Base-by-base conservation (phyloP, 2,888 invertebrate species). In the Odontocolon sp. region DNA sequence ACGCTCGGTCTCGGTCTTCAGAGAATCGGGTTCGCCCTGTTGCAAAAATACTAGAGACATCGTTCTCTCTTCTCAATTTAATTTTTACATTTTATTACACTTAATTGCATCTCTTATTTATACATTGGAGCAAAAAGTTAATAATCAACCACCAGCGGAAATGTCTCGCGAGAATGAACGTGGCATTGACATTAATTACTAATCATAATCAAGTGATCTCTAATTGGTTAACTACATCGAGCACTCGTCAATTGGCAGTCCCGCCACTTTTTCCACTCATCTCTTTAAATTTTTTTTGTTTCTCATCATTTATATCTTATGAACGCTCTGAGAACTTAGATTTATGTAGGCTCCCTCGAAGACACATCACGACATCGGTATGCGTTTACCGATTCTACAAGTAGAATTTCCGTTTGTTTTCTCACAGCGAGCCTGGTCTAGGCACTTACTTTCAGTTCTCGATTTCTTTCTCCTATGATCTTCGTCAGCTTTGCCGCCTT, bases 321-420 rank as follows among this genome's bases (percentile, higher is more conserved):
- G n/a, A n/a, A n/a, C n/a, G n/a, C n/a, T n/a, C n/a, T n/a, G 9
- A 18, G 5, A 57, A 68, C 9, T 57, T 31, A 16, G 38, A 40
- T 64, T 66, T 72, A 50, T 28, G 33, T 26, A 18, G 26, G 16
- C 28, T 67, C 52, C 26, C 33, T 38, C 31, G 36, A 56, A 52
- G 26, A 59, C 16, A 26, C 36, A 31, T 68, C 54, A 50, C 33
- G 38, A 50, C 54, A 28, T 64, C 6, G 68, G 40, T 40, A 59
- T 73, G 52, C 23, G 54, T n/a, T 52, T 45, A 47, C 11, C 42
- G 11, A 3, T 36, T 50, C 33, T 16, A 47, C 47, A 21, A 28
- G 36, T 50, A 69, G 47, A 68, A 69, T 69, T 74, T 64, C 57
- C 52, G 64, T 64, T 75, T 69, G 64, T 69, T 38, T 56, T 68